Evolutionary conservation across 1,140 invertebrate genomes (phyloP), one percentile per base, ranked within the genome.

Genomic region (Rhyzopertha dominica): DNA sequence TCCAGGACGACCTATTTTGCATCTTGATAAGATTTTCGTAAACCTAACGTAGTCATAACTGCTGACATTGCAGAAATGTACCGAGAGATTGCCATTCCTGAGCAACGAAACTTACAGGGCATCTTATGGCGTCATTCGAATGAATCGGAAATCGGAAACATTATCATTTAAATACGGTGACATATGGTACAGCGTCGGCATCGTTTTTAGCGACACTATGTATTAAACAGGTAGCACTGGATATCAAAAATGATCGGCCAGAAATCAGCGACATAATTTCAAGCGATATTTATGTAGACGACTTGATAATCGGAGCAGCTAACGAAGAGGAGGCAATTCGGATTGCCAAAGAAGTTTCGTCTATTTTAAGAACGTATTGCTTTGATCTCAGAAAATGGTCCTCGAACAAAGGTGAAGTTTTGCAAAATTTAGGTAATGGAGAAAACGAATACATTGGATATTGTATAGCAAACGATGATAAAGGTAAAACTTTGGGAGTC

Each of bases 51-150:
- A 28, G 54, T 56, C 3, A 14, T 61, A 7, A 46, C 35, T 17
- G 62, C 58, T 2, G 71, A 74, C 31, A 61, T 73, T 2, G 41
- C 48, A 12, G 67, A 70, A 47, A 74, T 74, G 69, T 76, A 70
- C 47, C 34, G 70, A 9, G 65, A 68, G 42, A 59, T 74, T 5
- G 54, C 69, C 7, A 36, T 45, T 12, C 5, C 36, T 19, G 47
- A 61, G 24, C 58, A 69, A 29, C 17, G 49, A 8, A 40, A 54
- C 26, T 62, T 59, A 47, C 69, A 71, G 42, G 41, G 50, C 43
- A 66, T 72, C 12, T 28, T 70, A 0, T 71, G 69, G 66, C 45
- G 59, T 8, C 17, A 48, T 17, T n/a, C n/a, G 38, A 41, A 38
- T 10, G 12, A 4, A 29, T 45, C 2, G 49, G 62, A 37, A 20